These are phyloP conservation scores for Hapalemur alaotrensis DNA, from an alignment of 2,797 vertebrate genomes.

Conservation along the genomic window DNA sequence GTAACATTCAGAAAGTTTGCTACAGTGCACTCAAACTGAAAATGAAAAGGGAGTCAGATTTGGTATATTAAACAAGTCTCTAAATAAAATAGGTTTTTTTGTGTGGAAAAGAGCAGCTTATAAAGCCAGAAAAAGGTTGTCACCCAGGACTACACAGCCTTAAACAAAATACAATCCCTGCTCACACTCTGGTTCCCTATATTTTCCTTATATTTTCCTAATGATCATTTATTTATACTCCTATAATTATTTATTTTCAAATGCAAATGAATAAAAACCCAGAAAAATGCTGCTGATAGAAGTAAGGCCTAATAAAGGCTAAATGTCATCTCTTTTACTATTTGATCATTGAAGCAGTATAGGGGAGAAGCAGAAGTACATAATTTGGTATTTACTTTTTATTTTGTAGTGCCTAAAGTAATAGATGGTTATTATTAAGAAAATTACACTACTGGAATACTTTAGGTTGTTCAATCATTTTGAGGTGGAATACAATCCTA, in stretches of 20 bases:
- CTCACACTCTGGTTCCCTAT: not conserved
- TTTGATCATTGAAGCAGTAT: constrained; percentile 13
- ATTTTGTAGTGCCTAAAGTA: constrained; percentile 20
- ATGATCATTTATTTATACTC: constrained; percentile 29
- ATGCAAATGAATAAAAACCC: not conserved
- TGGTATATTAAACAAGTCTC: constrained; percentile 41
- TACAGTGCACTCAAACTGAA: constrained; percentile 19
- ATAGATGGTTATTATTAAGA: constrained; percentile 31
- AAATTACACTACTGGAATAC: not conserved
- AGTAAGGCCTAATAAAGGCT: constrained; percentile 15
- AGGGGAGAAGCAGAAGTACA: not conserved
- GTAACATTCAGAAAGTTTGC: constrained; percentile 14
- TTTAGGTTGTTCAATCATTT: not conserved
- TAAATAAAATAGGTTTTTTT: constrained; percentile 23
- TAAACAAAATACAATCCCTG: not conserved
- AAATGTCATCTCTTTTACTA: constrained; percentile 42
- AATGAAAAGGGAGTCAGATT: constrained; percentile 30
- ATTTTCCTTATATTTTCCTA: constrained; percentile 43
- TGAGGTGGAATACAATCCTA: not conserved
- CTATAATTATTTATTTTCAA: constrained; percentile 46
- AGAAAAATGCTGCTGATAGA: not conserved
- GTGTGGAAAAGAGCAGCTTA: not conserved
- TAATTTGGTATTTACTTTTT: constrained; percentile 39
- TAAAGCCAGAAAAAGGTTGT: constrained; percentile 25
- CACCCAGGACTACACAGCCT: not conserved